A percentile compares a stretch with the other conserved stretches of the same genome.
Conservation (phyloP, 2,888 invertebrate species). For the Emmelina monodactyla region DNA sequence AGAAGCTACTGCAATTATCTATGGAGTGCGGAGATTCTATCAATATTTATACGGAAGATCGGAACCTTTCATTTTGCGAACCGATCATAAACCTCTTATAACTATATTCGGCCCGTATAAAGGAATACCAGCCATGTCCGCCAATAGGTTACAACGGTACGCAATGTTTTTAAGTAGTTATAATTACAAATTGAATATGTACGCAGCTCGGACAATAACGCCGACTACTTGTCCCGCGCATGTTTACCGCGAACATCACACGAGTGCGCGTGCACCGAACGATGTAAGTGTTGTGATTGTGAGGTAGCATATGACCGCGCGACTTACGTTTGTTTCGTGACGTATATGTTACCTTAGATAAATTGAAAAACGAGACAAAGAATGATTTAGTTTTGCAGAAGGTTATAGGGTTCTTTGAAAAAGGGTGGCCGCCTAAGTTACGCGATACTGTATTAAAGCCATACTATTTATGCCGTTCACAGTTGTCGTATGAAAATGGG, state of each 20-base stretch:
- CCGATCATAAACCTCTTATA: constrained; percentile 7
- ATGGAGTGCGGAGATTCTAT: constrained; percentile 10
- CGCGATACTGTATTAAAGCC: constrained; percentile 10
- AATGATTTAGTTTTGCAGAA: constrained; percentile 8
- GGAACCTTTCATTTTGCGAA: constrained; percentile 5
- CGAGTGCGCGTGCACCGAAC: too few species aligned
- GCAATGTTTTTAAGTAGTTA: constrained; percentile 6
- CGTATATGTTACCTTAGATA: constrained; percentile 9
- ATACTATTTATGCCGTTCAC: constrained; percentile 10
- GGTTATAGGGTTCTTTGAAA: constrained; percentile 8
- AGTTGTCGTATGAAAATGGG: constrained; percentile 18
- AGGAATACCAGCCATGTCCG: too few species aligned
- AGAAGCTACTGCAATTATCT: too few species aligned
- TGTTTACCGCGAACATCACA: background rate
- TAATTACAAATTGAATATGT: constrained; percentile 12
- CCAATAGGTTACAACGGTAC: constrained; percentile 11
- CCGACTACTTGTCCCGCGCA: constrained; percentile 5
- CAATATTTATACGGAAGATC: constrained; percentile 10
- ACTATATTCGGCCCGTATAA: too few species aligned
- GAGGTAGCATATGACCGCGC: constrained; percentile 10
- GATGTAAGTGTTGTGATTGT: background rate
- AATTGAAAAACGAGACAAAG: constrained; percentile 9
- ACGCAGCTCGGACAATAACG: constrained; percentile 4
- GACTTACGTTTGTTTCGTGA: constrained; percentile 14
- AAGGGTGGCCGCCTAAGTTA: constrained; percentile 16